Evolutionary conservation across 2,888 invertebrate species (phyloP).

Genomic region (Tenthredo scrophulariae): DNA sequence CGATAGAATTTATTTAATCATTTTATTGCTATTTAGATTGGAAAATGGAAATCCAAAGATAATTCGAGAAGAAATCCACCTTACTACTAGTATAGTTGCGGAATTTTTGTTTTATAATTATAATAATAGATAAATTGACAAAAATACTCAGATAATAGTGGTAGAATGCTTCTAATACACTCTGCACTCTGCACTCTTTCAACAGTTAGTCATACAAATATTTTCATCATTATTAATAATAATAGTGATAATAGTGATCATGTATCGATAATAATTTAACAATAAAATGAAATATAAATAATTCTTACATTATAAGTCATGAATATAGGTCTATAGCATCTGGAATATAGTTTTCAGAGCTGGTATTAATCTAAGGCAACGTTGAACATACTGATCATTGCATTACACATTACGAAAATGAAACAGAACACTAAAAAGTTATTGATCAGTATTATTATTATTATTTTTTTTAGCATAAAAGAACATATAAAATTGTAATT

Average conservation of each 20-base stretch:
- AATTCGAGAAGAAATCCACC: neutral
- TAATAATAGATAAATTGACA: conserved; percentile 29
- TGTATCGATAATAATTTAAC: conserved; percentile 39
- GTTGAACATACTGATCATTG: neutral
- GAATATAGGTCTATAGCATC: conserved; percentile 21
- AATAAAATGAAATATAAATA: conserved; percentile 33
- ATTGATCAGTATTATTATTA: neutral
- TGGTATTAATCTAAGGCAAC: neutral
- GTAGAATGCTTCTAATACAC: neutral
- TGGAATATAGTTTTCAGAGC: conserved; percentile 20
- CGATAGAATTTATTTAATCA: neutral
- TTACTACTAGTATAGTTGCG: neutral
- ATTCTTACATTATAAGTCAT: conserved; percentile 40
- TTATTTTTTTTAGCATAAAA: neutral
- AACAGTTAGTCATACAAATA: conserved; percentile 10
- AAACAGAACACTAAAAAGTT: neutral
- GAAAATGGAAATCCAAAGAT: neutral
- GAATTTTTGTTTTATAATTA: neutral
- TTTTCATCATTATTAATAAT: conserved; percentile 15
- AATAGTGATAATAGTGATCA: conserved; percentile 14
- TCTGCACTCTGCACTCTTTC: neutral
- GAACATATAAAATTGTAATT: neutral
- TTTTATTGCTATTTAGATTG: neutral
- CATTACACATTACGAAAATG: neutral
- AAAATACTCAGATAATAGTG: conserved; percentile 20